These are phyloP conservation scores for Cosmopolites sordidus DNA, from an alignment of 2,888 invertebrate genomes.

Conservation along the genomic window DNA sequence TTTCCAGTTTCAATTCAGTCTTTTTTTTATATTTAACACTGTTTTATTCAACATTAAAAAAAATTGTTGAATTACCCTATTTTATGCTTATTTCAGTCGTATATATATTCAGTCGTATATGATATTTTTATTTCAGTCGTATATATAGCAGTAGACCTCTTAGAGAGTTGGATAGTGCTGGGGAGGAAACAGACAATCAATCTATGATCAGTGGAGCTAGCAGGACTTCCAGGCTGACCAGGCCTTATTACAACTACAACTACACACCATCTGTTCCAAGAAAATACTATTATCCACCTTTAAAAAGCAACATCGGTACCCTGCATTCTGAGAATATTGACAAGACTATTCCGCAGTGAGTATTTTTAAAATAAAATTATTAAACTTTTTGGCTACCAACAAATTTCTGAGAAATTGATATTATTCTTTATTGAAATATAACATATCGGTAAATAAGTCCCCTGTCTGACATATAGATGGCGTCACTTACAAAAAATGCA, in stretches of 20 bases:
- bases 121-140: constrained; percentile 8
- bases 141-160: constrained; percentile 45
- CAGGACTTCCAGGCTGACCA: constrained; percentile 34
- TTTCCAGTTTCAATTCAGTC: too few species aligned
- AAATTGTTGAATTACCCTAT: too few species aligned
- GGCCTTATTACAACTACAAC: constrained; percentile 33
- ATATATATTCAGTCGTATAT: too few species aligned
- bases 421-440: too few species aligned
- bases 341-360: constrained; percentile 19
- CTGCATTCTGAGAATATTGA: constrained; percentile 14
- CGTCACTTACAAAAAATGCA: too few species aligned
- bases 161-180: constrained; percentile 52
- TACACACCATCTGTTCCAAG: constrained; percentile 32
- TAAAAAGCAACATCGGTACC: constrained; percentile 24
- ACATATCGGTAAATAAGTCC: too few species aligned
- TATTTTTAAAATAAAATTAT: constrained; percentile 9
- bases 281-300: constrained; percentile 33
- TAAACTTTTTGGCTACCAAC: too few species aligned
- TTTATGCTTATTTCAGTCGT: too few species aligned
- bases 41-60: too few species aligned
- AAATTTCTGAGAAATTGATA: too few species aligned
- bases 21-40: too few species aligned
- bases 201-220: constrained; percentile 48
- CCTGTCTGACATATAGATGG: too few species aligned
- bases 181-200: constrained; percentile 58